phyloP scores from a whole-genome alignment of 1,140 invertebrate species.

The Anadara kagoshimensis region DNA sequence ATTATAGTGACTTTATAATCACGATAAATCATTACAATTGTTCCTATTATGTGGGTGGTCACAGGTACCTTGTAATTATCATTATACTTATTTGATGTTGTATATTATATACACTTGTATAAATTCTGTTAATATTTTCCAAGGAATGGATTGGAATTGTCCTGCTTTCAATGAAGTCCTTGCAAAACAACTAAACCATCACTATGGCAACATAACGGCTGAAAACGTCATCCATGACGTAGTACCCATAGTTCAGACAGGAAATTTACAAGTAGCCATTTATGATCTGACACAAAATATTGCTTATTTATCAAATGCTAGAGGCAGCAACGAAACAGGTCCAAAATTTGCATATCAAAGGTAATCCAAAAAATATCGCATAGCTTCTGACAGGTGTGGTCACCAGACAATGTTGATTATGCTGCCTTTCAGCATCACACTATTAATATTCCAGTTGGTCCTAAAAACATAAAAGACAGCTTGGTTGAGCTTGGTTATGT shows the following conservation, averaged over 20 bases:
- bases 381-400: too few species aligned
- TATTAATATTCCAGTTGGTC: too few species aligned
- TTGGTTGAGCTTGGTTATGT: too few species aligned
- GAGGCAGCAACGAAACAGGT: conserved; percentile 47
- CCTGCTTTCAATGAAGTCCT: conserved; percentile 54
- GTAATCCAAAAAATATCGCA: conserved; percentile 17
- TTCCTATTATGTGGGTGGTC: too few species aligned
- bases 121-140: background rate
- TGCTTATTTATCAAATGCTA: conserved; percentile 59
- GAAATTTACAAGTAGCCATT: conserved; percentile 56
- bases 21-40: too few species aligned
- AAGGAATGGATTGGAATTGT: conserved; percentile 61
- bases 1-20: too few species aligned
- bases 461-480: too few species aligned
- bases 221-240: conserved; percentile 56
- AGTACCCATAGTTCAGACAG: conserved; percentile 58
- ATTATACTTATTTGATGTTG: too few species aligned
- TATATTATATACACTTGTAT: too few species aligned
- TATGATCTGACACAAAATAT: conserved; percentile 58
- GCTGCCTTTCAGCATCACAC: too few species aligned
- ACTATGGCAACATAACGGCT: conserved; percentile 56
- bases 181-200: conserved; percentile 47
- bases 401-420: too few species aligned
- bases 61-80: too few species aligned
- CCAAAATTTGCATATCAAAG: conserved; percentile 57